phyloP scores from a whole-genome alignment of 2,113 vertebrate genomes.

The Burhinus bistriatus region DNA sequence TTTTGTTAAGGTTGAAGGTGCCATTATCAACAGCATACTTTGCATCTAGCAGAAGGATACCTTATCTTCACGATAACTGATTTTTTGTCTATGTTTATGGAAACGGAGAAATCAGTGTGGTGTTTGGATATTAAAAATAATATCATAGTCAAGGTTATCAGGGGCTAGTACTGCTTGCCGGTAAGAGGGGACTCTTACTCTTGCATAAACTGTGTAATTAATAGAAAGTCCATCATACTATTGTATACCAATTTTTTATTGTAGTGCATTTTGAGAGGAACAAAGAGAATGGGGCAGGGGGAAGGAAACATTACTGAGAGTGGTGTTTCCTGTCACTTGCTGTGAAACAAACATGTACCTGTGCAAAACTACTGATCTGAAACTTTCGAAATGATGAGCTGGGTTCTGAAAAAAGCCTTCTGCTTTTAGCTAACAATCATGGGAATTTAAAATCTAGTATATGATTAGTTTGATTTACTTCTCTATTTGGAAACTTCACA shows the following conservation, averaged over 20 bases:
- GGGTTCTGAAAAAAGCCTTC: background rate
- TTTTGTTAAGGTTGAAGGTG: background rate
- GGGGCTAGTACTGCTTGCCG: background rate
- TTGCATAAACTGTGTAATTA: background rate
- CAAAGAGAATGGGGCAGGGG: background rate
- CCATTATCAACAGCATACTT: background rate
- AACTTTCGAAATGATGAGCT: background rate
- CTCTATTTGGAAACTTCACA: background rate
- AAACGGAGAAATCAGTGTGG: background rate
- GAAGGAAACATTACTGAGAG: background rate
- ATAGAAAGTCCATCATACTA: background rate
- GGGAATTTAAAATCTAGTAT: background rate
- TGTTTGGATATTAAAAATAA: background rate
- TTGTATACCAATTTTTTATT: background rate
- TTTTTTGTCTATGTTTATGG: background rate
- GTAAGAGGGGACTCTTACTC: background rate
- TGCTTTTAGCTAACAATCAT: background rate
- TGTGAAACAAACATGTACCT: background rate
- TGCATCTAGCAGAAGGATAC: background rate
- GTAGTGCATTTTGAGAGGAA: background rate
- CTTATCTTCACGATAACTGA: background rate
- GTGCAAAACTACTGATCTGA: background rate
- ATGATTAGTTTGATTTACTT: background rate
- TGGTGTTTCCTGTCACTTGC: background rate
- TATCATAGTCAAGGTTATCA: background rate